Evolutionary conservation across 1,140 invertebrate genomes (phyloP), one percentile per base, ranked within the genome.

Genomic region (Drosophila persimilis): DNA sequence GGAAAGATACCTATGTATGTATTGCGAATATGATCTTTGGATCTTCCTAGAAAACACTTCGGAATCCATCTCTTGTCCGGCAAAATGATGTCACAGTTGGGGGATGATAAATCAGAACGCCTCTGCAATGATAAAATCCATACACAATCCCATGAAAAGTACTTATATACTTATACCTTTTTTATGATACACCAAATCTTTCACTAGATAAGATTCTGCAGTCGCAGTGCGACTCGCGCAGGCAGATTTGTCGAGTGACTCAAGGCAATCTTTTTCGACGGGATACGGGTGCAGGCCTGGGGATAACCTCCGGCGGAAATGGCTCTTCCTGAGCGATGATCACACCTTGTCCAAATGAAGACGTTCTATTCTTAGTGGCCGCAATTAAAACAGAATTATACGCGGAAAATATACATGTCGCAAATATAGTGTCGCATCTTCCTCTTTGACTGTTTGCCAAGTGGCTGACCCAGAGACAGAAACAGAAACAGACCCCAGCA

Each of bases 401-500:
- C 11, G 11, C 35, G 35, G 35, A 39, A 39, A 39, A 39, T 39
- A 39, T 39, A 5, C 4, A 39, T 13, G 13, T 5, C n/a, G n/a
- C n/a, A n/a, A n/a, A n/a, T n/a, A 13, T 39, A 2, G 11, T 70
- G 67, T 52, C 64, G 66, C 63, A 70, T 59, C 29, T 45, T 11
- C 51, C 70, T 57, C 83, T 75, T 86, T 86, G 81, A 86, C 56
- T 75, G 51, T 46, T 47, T 86, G 83, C 81, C 83, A 86, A 61
- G 8, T 65, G 54, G 44, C 64, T 66, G 60, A 62, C 63, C 72
- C 53, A 76, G 39, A 75, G 72, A 75, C 46, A 51, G 41, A 53
- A 35, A 75, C 46, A 51, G 41, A 53, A 26, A 46, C 39, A 26
- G 24, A 5, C 24, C 20, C 20, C 20, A 20, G 24, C 11, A n/a